Evolutionary conservation across 1,140 invertebrate genomes (phyloP).

Genomic region (Brachionus sp.): DNA sequence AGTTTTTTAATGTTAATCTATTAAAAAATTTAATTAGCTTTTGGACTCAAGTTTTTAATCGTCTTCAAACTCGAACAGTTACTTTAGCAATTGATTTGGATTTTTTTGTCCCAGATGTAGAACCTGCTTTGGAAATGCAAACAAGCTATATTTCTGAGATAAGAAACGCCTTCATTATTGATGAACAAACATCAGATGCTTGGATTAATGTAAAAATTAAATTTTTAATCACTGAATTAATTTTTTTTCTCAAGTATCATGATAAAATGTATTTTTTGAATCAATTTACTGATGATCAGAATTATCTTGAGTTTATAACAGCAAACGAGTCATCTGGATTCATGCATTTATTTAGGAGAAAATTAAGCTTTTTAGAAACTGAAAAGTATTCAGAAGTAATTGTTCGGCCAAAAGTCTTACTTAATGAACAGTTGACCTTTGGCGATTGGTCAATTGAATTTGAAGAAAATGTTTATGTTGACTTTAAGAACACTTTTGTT

Average conservation of each 20-base stretch:
- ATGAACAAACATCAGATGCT: constrained; percentile 69
- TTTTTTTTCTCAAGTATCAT: constrained; percentile 64
- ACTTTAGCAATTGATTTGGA: constrained; percentile 59
- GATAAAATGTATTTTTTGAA: constrained; percentile 81
- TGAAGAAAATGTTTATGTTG: constrained; percentile 58
- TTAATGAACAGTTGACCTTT: neutral
- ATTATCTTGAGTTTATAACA: constrained; percentile 76
- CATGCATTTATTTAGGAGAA: constrained; percentile 72
- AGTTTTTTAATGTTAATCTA: neutral
- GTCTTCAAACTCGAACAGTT: constrained; percentile 77
- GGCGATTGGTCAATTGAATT: constrained; percentile 31
- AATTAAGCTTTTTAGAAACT: neutral
- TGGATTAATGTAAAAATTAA: constrained; percentile 74
- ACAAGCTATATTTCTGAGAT: constrained; percentile 41
- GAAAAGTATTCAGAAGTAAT: neutral
- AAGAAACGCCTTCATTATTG: constrained; percentile 50
- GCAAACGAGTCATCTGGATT: constrained; percentile 86
- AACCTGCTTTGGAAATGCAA: constrained; percentile 48
- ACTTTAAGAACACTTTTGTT: constrained; percentile 56
- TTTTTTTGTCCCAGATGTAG: constrained; percentile 47
- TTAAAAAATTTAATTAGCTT: constrained; percentile 64
- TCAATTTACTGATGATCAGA: constrained; percentile 60
- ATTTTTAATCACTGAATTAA: neutral
- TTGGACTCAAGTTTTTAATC: constrained; percentile 80
- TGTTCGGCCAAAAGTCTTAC: neutral